Evolutionary conservation across 2,888 invertebrate genomes (phyloP).

Genomic region (Cantharis lateralis): DNA sequence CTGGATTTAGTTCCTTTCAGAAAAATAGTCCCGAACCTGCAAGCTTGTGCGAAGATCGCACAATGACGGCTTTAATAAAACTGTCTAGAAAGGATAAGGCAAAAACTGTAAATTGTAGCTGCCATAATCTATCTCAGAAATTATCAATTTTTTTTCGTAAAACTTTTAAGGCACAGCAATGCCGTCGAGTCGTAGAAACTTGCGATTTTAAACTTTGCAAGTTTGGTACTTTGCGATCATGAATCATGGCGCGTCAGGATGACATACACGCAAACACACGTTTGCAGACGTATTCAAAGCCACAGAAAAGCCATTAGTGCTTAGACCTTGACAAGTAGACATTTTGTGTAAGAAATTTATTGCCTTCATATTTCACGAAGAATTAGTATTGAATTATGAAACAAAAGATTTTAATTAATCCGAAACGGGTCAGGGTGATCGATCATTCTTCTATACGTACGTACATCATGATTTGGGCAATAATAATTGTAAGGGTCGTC

Average conservation of each 20-base stretch:
- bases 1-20: conserved; percentile 26
- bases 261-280: conserved; percentile 5
- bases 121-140: background rate
- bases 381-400: background rate
- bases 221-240: conserved; percentile 13
- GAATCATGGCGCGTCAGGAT: conserved; percentile 16
- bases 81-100: background rate
- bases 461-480: background rate
- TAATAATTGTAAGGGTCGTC: background rate
- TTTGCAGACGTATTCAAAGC: conserved; percentile 5
- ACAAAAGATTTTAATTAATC: background rate
- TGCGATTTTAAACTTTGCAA: conserved; percentile 17
- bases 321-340: conserved; percentile 6
- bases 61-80: conserved; percentile 21
- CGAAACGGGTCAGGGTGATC: background rate
- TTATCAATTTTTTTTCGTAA: background rate
- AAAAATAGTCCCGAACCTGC: background rate
- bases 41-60: background rate
- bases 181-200: background rate
- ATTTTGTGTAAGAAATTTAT: background rate
- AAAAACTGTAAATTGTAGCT: background rate
- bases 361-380: background rate
- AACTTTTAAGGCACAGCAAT: background rate
- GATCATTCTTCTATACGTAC: background rate
- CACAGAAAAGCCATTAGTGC: conserved; percentile 9